Evolutionary conservation across 2,113 vertebrate species (phyloP), one percentile per base, ranked within the genome.

Genomic region (Phylloscopus whistleri): DNA sequence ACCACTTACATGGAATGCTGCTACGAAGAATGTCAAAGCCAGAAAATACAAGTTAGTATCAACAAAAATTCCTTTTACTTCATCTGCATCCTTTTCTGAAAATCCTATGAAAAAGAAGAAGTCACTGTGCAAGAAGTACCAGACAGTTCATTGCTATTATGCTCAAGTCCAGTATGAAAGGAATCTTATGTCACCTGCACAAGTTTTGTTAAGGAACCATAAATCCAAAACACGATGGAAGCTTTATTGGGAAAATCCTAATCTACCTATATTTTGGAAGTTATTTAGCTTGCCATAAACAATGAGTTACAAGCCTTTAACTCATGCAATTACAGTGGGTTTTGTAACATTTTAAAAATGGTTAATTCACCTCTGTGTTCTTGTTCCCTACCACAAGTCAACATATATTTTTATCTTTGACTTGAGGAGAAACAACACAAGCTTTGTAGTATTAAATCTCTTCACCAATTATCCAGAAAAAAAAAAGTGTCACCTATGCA

Each of bases 11-110:
- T 99, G 99, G 90, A 99, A 99, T 0, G 99, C 99, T 13, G 99
- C 99, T 6, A 99, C 99, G 26, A 99, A 99, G 97, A 99, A 99
- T 9, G 99, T 99, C 91, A 99, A 94, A 6, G 99, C 99, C 63
- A 99, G 93, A 94, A 99, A 99, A 92, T 99, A 99, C 77, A 99
- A 95, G 93, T 99, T 99, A 63, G 99, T 99, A 73, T 99, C 99
- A n/a, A 99, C 99, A 87, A 99, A 99, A 92, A 99, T 99, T 41
- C 99, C 99, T 96, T 99, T 99, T 41, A 99, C 99, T 97, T 99
- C 99, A 95, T 99, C 99, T 7, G 99, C 98, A 33, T 99, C 99
- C 82, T 99, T 99, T 97, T 99, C 99, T 35, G 99, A 99, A 97
- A 99, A 99, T 5, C 99, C 99, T 99, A 87, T 3, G 49, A 84